phyloP scores from a whole-genome alignment of 2,888 invertebrate species.

The Xestia ashworthii region DNA sequence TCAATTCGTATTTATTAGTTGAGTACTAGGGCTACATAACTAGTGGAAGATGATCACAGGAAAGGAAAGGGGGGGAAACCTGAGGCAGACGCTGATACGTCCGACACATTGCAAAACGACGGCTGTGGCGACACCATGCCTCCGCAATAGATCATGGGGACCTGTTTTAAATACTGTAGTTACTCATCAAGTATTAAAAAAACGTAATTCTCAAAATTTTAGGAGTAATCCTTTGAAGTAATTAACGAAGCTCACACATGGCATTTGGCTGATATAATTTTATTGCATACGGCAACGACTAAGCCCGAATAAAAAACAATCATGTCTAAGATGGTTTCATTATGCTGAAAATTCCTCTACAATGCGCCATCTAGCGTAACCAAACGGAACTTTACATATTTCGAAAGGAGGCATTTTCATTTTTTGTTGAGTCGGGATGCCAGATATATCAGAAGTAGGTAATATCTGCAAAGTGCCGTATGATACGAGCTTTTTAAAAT shows the following conservation, averaged over 20 bases:
- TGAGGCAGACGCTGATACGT: constrained; percentile 85
- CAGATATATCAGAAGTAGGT: not conserved
- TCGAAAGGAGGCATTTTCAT: not conserved
- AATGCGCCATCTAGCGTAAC: constrained; percentile 48
- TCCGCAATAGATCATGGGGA: constrained; percentile 87
- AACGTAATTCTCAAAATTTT: not conserved
- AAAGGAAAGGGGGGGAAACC: constrained; percentile 72
- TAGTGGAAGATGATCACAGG: constrained; percentile 37
- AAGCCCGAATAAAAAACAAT: constrained; percentile 23
- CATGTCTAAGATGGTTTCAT: not conserved
- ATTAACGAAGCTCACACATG: constrained; percentile 43
- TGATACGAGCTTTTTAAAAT: constrained; percentile 25
- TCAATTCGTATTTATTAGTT: constrained; percentile 19
- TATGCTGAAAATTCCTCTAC: not conserved
- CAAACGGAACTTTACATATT: constrained; percentile 6
- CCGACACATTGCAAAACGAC: constrained; percentile 88
- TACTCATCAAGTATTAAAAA: constrained; percentile 18
- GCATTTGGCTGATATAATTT: constrained; percentile 48
- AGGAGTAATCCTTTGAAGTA: not conserved
- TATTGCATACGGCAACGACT: constrained; percentile 31
- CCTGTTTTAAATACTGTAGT: constrained; percentile 74
- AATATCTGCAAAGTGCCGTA: constrained; percentile 54
- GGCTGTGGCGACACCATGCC: constrained; percentile 88
- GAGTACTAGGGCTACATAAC: constrained; percentile 56
- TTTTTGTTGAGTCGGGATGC: not conserved